Conservation (phyloP, 2,797 vertebrate species). For the Sebastes iracundus region DNA sequence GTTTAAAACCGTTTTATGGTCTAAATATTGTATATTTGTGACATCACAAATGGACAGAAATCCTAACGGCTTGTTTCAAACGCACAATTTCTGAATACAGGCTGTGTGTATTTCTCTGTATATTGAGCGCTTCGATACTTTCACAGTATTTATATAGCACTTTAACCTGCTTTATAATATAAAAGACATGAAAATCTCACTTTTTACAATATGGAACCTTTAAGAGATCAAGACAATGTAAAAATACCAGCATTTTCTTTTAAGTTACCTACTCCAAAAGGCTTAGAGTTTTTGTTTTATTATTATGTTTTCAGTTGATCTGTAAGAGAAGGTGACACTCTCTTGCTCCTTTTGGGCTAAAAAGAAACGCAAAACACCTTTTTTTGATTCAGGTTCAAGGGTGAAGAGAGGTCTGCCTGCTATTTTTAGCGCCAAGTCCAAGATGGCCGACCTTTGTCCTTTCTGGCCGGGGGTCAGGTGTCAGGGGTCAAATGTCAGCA, state of each 20-base stretch:
- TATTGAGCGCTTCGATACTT: too few relatives aligned
- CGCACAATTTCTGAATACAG: background rate
- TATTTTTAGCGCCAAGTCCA: conserved; percentile 73
- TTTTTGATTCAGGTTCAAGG: conserved; percentile 55
- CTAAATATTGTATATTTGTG: too few relatives aligned
- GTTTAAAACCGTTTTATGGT: too few relatives aligned
- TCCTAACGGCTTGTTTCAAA: too few relatives aligned
- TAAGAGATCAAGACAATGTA: background rate
- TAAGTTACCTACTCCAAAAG: background rate
- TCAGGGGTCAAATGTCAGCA: conserved; percentile 69
- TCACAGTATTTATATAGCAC: too few relatives aligned
- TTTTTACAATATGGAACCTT: background rate
- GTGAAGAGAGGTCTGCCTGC: conserved; percentile 18
- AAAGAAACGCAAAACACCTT: background rate
- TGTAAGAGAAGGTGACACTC: background rate
- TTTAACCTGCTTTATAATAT: too few relatives aligned
- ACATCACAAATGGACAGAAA: too few relatives aligned
- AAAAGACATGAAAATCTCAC: too few relatives aligned
- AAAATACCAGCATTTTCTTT: background rate
- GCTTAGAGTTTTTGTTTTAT: background rate
- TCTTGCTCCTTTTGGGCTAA: background rate
- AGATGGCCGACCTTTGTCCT: conserved; percentile 61
- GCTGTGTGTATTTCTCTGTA: too few relatives aligned
- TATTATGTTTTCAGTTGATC: background rate
- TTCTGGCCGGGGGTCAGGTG: conserved; percentile 49